Evolutionary conservation across 2,888 invertebrate species (phyloP).

Genomic region (Zeuzera pyrina): DNA sequence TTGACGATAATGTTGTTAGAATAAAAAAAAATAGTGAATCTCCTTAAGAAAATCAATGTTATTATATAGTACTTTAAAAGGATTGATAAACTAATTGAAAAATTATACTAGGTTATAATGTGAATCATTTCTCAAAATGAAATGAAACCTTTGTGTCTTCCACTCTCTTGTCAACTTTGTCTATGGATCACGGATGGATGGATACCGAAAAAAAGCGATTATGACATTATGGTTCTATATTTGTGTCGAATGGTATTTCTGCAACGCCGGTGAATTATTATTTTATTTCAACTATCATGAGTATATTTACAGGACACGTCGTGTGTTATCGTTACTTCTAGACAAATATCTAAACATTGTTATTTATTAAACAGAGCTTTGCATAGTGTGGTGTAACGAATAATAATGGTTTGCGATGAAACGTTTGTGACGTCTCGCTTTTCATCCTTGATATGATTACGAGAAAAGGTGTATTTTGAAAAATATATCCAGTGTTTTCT

Average conservation of each 20-base stretch:
- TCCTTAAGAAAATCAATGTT: no score
- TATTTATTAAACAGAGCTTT: conserved; percentile 31
- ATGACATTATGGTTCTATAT: conserved; percentile 49
- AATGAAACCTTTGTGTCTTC: no score
- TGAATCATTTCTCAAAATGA: no score
- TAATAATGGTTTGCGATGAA: conserved; percentile 68
- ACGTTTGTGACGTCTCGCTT: conserved; percentile 66
- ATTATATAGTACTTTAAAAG: no score
- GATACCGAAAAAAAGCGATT: no score
- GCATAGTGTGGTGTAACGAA: conserved; percentile 47
- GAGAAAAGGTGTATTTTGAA: conserved; percentile 73
- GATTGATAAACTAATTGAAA: no score
- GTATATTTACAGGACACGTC: conserved; percentile 46
- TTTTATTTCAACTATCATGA: conserved; percentile 62
- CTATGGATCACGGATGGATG: no score
- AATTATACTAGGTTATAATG: no score
- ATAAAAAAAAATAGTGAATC: no score
- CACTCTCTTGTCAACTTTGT: no score
- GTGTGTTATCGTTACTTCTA: conserved; percentile 45
- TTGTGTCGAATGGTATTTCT: conserved; percentile 62
- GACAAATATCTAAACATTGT: conserved; percentile 38
- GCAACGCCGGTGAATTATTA: conserved; percentile 62
- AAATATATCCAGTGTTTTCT: conserved; percentile 65
- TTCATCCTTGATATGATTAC: conserved; percentile 72
- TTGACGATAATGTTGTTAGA: no score